Percentiles rank a stretch among this genome's conserved stretches.
These are phyloP conservation scores for Opisthograptis luteolata DNA, from an alignment of 2,888 invertebrate genomes.

Conservation along the genomic window DNA sequence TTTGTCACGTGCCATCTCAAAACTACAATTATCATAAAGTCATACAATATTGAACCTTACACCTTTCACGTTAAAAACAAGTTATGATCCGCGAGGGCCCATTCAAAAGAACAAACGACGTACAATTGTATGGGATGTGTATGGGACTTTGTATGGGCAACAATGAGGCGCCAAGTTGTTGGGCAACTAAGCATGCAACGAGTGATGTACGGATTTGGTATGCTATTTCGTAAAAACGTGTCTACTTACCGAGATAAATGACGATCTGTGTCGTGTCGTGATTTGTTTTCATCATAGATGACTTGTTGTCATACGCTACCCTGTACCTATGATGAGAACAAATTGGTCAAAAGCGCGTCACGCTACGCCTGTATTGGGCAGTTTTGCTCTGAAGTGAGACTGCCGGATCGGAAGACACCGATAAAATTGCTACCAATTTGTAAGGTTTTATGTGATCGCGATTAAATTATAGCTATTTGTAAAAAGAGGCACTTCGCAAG, in stretches of 20 bases:
- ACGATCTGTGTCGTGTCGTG: slow-evolving; percentile 8
- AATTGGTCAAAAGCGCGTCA: no score
- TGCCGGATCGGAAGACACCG: no score
- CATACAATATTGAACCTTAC: slow-evolving; percentile 25
- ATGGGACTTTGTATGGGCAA: slow-evolving; percentile 29
- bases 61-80: slow-evolving; percentile 14
- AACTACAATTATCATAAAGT: slow-evolving; percentile 8
- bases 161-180: slow-evolving; percentile 38
- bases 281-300: no score
- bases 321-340: no score
- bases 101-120: slow-evolving; percentile 24
- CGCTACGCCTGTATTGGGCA: no score
- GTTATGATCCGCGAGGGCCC: slow-evolving; percentile 27
- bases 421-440: no score
- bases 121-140: slow-evolving; percentile 17
- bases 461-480: no score
- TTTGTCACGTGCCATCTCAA: slow-evolving; percentile 30
- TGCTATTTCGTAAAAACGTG: slow-evolving; percentile 13
- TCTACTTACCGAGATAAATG: slow-evolving; percentile 7
- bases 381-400: no score
- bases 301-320: no score
- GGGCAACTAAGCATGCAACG: slow-evolving; percentile 28
- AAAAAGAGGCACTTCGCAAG: no score
- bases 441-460: no score
- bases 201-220: slow-evolving; percentile 21